These are phyloP conservation scores for Rhegmatorhina hoffmannsi DNA, from an alignment of 2,113 vertebrate species.

Conservation along the genomic window DNA sequence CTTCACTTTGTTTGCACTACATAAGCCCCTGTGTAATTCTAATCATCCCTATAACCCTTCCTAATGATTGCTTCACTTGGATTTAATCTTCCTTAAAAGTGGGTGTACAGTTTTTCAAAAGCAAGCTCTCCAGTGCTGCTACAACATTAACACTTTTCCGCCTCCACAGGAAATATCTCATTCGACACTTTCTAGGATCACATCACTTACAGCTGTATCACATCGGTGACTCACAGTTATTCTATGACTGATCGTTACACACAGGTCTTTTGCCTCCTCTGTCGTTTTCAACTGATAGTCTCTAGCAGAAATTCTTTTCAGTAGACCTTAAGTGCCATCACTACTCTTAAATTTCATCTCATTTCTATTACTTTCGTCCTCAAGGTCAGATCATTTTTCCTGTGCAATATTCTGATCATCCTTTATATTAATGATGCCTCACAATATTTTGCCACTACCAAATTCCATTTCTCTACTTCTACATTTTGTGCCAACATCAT, in stretches of 20 bases:
- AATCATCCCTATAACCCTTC: background rate
- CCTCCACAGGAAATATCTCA: background rate
- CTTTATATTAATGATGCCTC: constrained; percentile 17
- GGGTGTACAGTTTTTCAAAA: background rate
- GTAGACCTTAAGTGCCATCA: constrained; percentile 1
- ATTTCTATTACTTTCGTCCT: constrained; percentile 30
- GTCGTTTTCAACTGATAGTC: constrained; percentile 20
- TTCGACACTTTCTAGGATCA: background rate
- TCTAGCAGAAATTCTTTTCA: constrained; percentile 35
- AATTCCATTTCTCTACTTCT: constrained; percentile 30
- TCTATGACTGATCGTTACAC: constrained; percentile 19
- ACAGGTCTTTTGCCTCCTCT: constrained; percentile 47
- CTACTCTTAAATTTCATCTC: constrained; percentile 43
- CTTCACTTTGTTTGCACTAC: background rate
- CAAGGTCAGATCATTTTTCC: constrained; percentile 37
- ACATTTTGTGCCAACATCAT: constrained; percentile 14
- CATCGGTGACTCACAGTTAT: background rate
- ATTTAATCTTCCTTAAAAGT: background rate
- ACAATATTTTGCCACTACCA: constrained; percentile 35
- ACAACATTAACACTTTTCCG: background rate
- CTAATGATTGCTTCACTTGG: background rate
- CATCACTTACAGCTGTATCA: background rate
- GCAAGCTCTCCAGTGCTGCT: background rate
- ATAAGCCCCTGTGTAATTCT: background rate
- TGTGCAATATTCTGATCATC: background rate